Evolutionary conservation across 2,113 vertebrate genomes (phyloP).

Genomic region (Urocynchramus pylzowi): DNA sequence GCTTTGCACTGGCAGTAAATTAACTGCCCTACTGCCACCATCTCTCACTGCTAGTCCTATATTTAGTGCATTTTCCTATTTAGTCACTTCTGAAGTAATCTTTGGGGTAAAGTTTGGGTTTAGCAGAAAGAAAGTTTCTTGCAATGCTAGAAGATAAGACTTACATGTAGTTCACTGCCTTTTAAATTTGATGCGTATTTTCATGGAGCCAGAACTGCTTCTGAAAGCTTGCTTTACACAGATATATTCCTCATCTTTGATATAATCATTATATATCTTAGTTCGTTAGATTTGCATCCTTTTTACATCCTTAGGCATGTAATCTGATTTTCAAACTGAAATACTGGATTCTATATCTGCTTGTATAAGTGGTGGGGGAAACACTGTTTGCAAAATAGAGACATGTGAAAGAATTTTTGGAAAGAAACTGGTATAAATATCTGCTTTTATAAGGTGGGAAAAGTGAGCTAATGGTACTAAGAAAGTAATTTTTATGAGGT

Average conservation of each 20-base stretch:
- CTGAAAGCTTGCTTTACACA: neutral
- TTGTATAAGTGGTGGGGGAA: neutral
- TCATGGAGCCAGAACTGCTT: neutral
- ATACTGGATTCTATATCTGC: neutral
- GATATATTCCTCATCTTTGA: neutral
- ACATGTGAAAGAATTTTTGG: neutral
- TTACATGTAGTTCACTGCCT: neutral
- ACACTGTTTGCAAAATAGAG: neutral
- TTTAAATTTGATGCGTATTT: neutral
- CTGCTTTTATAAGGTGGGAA: neutral
- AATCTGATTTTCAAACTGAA: neutral
- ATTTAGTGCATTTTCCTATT: neutral
- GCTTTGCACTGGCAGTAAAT: neutral
- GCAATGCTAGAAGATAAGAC: neutral
- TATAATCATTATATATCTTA: neutral
- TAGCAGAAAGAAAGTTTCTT: neutral
- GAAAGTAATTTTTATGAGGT: neutral
- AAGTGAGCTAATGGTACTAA: neutral
- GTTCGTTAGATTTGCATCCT: neutral
- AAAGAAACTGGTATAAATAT: neutral
- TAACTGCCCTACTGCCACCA: rapidly evolving
- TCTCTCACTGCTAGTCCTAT: neutral
- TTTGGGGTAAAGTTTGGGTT: neutral
- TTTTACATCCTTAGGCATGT: neutral
- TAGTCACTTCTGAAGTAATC: neutral